Evolutionary conservation across 2,888 invertebrate species (phyloP), one percentile per base, ranked within the genome.

Genomic region (Dorcus hopei): DNA sequence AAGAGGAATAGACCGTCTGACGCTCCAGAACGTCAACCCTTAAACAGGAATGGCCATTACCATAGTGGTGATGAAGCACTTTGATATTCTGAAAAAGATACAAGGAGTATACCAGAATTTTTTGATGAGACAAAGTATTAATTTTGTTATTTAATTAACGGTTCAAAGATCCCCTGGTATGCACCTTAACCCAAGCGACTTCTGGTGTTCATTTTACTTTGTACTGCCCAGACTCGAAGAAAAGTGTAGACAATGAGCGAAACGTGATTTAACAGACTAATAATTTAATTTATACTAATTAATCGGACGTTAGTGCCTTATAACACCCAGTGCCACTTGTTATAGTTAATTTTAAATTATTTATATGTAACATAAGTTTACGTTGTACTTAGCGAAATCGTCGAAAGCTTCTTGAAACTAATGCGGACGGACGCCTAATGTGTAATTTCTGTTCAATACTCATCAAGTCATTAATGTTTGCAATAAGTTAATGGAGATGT

Each of bases 1-100:
- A 93, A 93, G 76, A 86, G 95, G 73, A 92, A 93, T 80, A 87
- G 95, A 26, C 94, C 94, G 49, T 84, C 87, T 1, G 87, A 89
- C 75, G 87, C 89, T 68, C 87, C 91, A 45, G 93, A 94, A 81
- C 84, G 92, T 52, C 91, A 93, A 74, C 93, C 93, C 2, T 79
- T 94, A 65, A 90, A 91, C 77, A 84, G 92, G 64, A 89, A 89
- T 70, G 88, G 88, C 49, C 81, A 83, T 61, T 86, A 85, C 68
- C 78, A 80, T 61, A 82, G 84, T 23, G 90, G 89, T 62, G 91
- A 91, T 79, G 90, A 91, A 77, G 88, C 88, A 69, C 85, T 45
- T 19, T 45, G 23, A 45, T 33, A 33, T 33, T 33, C 26, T 7
- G 26, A 33, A 33, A 6, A 33, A 1, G 26, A 6, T 33, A 7